Base-by-base conservation (phyloP, 1,140 invertebrate genomes). In the Aphidius ervi region DNA sequence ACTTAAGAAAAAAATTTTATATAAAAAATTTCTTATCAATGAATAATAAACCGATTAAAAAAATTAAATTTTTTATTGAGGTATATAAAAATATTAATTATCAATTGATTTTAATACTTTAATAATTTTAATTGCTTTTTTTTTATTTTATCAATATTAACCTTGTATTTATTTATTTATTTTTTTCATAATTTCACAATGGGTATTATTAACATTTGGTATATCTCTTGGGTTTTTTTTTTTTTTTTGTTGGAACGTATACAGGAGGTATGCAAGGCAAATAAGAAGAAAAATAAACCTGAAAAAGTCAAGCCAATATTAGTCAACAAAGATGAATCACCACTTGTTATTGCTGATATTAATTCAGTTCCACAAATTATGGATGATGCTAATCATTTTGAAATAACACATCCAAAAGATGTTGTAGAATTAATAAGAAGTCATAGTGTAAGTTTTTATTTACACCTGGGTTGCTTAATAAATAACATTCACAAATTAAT, bases 381-480 rank as follows among this genome's bases (percentile, higher is more conserved):
- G 23, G 60, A 56, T 40, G 79, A 80, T 39, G 67, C 77, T 45
- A 92, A 92, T 83, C 86, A 88, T 77, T 92, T 92, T 79, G 88
- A 91, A 66, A 76, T 86, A 67, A 87, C 85, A 76, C 87, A 86
- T 61, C 89, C 90, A 57, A 92, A 92, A 81, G 90, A 92, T 79
- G 88, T 90, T 65, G 84, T 90, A 65, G 88, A 90, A 77, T 78
- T 92, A 56, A 81, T 81, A 65, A 70, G 63, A 65, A 77, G 70
- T 70, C 74, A 77, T 6, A 73, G 74, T 69, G 74, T 81, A 73
- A 74, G 74, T 77, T 63, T 31, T 54, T 16, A 20, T 61, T 47
- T 40, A 41, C 31, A 59, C 43, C 31, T 43, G 41, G 55, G 10
- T 40, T 53, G 50, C 39, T 40, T 16, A 9, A 40, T 53, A 9